phyloP scores from a whole-genome alignment of 1,140 invertebrate species.

The Alviniconcha marisindica region DNA sequence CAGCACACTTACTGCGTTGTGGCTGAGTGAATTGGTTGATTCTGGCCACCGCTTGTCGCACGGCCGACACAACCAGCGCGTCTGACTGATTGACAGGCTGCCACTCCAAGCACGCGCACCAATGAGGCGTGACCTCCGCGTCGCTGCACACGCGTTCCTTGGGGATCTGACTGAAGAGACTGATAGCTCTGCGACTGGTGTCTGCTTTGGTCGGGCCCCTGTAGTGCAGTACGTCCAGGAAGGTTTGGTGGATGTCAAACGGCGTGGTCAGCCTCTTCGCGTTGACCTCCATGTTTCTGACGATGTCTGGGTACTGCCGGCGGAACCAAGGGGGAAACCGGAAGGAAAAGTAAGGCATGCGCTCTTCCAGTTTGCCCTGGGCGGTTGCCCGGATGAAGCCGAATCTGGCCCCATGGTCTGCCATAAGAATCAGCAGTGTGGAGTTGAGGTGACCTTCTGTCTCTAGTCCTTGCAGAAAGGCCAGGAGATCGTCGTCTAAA shows the following conservation, averaged over 20 bases:
- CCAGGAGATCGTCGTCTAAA: constrained; percentile 82
- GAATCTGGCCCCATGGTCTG: constrained; percentile 95
- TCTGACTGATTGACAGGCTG: constrained; percentile 36
- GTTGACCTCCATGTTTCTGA: constrained; percentile 84
- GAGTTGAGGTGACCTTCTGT: constrained; percentile 77
- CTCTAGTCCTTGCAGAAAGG: constrained; percentile 83
- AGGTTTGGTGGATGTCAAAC: constrained; percentile 77
- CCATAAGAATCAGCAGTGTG: constrained; percentile 86
- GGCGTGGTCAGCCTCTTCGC: constrained; percentile 73
- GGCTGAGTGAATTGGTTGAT: constrained; percentile 45
- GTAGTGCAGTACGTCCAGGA: constrained; percentile 77
- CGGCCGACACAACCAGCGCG: constrained; percentile 4
- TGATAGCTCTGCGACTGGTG: constrained; percentile 80
- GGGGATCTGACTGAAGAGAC: constrained; percentile 80
- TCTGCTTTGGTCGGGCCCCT: constrained; percentile 80
- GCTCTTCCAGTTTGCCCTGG: constrained; percentile 91
- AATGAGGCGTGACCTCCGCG: constrained; percentile 94
- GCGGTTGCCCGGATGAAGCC: constrained; percentile 87
- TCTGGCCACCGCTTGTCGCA: constrained; percentile 27
- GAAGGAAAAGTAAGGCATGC: constrained; percentile 91
- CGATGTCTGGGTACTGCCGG: constrained; percentile 80
- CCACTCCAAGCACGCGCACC: constrained; percentile 95
- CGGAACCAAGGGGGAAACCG: constrained; percentile 85
- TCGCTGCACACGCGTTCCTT: constrained; percentile 88
- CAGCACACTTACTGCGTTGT: constrained; percentile 30